These are phyloP conservation scores for Aleiodes leptofemur DNA, from an alignment of 2,888 invertebrate species.

Conservation along the genomic window DNA sequence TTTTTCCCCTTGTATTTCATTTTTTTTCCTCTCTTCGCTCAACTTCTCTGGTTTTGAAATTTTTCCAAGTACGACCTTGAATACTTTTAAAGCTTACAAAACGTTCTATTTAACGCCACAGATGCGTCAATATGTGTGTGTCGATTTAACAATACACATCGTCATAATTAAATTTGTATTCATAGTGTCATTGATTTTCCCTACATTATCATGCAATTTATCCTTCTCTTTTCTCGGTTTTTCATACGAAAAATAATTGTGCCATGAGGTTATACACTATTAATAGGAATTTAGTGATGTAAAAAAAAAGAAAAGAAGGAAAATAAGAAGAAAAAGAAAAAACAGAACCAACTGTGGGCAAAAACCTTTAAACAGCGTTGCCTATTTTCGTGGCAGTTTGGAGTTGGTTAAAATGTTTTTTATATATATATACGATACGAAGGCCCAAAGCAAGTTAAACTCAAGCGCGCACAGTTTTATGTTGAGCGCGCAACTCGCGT, in stretches of 20 bases:
- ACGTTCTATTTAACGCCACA: slow-evolving; percentile 39
- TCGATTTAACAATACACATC: slow-evolving; percentile 5
- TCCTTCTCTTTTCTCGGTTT: background rate
- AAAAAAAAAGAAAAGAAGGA: background rate
- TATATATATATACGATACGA: slow-evolving; percentile 44
- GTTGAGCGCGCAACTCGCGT: slow-evolving; percentile 64
- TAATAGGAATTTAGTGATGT: background rate
- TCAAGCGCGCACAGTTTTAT: slow-evolving; percentile 51
- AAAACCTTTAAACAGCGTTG: slow-evolving; percentile 64
- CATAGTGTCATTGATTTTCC: slow-evolving; percentile 1
- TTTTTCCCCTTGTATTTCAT: slow-evolving; percentile 13
- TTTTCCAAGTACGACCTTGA: slow-evolving; percentile 39
- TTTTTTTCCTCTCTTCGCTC: slow-evolving; percentile 36
- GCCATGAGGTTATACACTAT: slow-evolving; percentile 40
- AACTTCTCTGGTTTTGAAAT: slow-evolving; percentile 16
- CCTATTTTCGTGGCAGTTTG: slow-evolving; percentile 66
- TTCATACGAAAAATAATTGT: slow-evolving; percentile 18
- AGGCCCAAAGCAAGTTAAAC: slow-evolving; percentile 54
- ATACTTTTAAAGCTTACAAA: slow-evolving; percentile 29
- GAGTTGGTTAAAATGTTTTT: slow-evolving; percentile 22
- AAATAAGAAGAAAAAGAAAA: background rate
- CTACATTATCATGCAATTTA: background rate
- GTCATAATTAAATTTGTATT: background rate
- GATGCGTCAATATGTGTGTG: slow-evolving; percentile 35
- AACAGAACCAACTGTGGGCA: slow-evolving; percentile 33